Conservation (phyloP, 2,797 vertebrate species). For the Peromyscus nudipes region DNA sequence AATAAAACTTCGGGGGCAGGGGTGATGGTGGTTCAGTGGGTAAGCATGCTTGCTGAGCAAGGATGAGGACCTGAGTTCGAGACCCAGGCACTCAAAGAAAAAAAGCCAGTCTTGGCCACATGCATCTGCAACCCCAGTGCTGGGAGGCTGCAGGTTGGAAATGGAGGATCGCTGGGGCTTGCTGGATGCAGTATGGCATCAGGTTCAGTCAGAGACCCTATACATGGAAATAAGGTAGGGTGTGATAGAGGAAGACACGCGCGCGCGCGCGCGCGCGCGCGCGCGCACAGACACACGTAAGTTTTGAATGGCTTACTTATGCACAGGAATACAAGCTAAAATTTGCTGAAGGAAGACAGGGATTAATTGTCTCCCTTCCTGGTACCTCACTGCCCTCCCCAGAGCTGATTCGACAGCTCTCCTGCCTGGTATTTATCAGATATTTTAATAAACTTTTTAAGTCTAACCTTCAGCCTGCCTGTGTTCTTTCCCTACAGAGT, state of each 20-base stretch:
- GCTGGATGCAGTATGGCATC: neutral
- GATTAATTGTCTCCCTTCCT: no score
- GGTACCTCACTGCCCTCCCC: neutral
- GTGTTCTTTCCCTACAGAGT: neutral
- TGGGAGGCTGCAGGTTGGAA: neutral
- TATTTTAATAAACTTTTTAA: neutral
- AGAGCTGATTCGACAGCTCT: no score
- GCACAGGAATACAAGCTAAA: neutral
- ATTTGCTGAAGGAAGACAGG: neutral
- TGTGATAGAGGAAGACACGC: neutral
- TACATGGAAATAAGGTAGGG: neutral
- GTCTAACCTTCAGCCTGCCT: neutral
- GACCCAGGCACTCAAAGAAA: neutral
- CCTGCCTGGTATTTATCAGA: neutral
- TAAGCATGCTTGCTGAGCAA: neutral
- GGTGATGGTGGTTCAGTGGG: neutral
- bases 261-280: no score
- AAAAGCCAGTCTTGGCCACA: neutral
- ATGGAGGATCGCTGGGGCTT: neutral
- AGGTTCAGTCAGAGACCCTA: neutral
- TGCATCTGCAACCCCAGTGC: neutral
- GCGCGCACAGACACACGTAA: neutral
- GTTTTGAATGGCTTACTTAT: neutral
- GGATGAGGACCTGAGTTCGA: neutral
- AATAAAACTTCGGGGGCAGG: neutral